These are phyloP conservation scores for Nycticryphes semicollaris DNA, from an alignment of 2,113 vertebrate genomes.

Conservation along the genomic window DNA sequence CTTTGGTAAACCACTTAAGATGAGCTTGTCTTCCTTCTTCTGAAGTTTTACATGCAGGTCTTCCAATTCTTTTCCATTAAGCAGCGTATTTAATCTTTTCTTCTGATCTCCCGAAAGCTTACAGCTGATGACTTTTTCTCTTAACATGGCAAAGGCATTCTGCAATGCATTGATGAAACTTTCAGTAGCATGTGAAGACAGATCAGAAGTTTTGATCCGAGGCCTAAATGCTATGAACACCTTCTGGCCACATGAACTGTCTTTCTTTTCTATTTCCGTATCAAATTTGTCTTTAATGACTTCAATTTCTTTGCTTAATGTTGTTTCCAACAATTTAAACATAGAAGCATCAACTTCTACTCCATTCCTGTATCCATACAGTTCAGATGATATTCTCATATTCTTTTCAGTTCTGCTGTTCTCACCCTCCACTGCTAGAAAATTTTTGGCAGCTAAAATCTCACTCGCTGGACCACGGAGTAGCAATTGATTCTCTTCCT, in stretches of 20 bases:
- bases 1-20: slow-evolving; percentile 36
- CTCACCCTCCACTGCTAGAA: background rate
- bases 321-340: slow-evolving; percentile 55
- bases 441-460: slow-evolving; percentile 39
- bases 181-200: slow-evolving; percentile 62
- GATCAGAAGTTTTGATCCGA: background rate
- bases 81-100: background rate
- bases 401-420: background rate
- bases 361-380: background rate
- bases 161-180: slow-evolving; percentile 67
- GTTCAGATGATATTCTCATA: background rate
- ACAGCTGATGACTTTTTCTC: background rate
- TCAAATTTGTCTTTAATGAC: slow-evolving; percentile 59
- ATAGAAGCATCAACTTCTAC: slow-evolving; percentile 28
- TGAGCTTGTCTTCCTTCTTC: background rate
- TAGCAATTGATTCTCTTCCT: background rate
- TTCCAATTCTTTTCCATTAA: background rate
- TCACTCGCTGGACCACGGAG: slow-evolving; percentile 56
- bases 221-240: slow-evolving; percentile 52
- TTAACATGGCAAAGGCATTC: background rate
- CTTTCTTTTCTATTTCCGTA: background rate
- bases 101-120: background rate
- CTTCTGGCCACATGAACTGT: background rate
- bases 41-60: background rate
- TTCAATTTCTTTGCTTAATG: slow-evolving; percentile 30